Evolutionary conservation across 2,888 invertebrate genomes (phyloP).

Genomic region (Aleiodes testaceus): DNA sequence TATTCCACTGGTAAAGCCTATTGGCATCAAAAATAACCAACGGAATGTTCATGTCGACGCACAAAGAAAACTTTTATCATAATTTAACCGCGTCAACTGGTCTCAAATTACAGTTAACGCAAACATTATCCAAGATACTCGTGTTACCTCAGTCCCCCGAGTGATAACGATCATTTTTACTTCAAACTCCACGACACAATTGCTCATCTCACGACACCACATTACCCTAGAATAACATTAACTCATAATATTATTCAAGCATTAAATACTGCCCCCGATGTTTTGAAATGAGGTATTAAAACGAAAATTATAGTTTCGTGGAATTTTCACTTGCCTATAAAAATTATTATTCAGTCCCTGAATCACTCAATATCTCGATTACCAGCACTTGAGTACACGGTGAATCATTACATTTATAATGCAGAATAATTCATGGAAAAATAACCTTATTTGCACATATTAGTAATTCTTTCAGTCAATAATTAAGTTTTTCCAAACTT

Average conservation of each 20-base stretch:
- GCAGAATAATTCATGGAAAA: not conserved
- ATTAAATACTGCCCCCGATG: not conserved
- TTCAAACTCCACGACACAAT: conserved; percentile 1
- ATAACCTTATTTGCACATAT: not conserved
- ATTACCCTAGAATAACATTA: not conserved
- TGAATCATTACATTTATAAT: conserved; percentile 13
- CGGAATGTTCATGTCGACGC: not conserved
- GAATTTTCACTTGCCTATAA: not conserved
- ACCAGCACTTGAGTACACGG: conserved; percentile 14
- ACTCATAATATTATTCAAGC: not conserved
- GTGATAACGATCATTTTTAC: conserved; percentile 18
- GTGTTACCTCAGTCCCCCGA: not conserved
- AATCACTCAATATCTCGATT: conserved; percentile 9
- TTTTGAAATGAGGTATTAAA: not conserved
- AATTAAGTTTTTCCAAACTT: too few species aligned
- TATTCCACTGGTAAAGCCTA: not conserved
- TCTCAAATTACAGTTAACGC: conserved; percentile 20
- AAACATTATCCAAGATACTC: not conserved
- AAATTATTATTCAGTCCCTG: conserved; percentile 4
- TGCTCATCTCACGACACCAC: not conserved
- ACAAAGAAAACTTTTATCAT: not conserved
- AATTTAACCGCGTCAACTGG: not conserved
- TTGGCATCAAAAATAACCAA: not conserved
- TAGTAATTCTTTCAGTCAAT: too few species aligned
- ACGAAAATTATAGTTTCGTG: conserved; percentile 2